Percentiles rank a stretch among this genome's conserved stretches.
Evolutionary conservation across 2,113 vertebrate species (phyloP).

Genomic region (Clupea harengus): DNA sequence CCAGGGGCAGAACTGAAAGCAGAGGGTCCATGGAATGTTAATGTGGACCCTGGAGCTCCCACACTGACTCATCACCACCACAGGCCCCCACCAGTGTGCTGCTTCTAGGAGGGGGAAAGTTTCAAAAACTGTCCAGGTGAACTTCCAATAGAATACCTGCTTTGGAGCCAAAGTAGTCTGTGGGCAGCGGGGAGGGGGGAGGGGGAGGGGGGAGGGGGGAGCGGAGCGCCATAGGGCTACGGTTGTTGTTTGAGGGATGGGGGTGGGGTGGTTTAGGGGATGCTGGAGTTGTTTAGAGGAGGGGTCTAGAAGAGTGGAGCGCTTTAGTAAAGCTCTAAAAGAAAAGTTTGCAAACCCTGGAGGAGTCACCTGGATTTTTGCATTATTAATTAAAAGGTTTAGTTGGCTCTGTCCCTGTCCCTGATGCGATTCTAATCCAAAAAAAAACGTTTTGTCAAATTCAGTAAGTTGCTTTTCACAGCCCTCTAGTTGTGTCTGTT

Average conservation of each 20-base stretch:
- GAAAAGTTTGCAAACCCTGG: too few species aligned
- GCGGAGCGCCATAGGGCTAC: background rate
- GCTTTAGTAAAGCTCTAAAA: too few species aligned
- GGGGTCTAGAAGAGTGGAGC: background rate
- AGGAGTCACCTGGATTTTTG: background rate
- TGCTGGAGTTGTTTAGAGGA: too few species aligned
- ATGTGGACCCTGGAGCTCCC: slow-evolving; percentile 26
- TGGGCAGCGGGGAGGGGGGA: background rate
- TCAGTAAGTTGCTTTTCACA: background rate
- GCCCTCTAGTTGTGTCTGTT: background rate
- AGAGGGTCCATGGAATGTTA: slow-evolving; percentile 63
- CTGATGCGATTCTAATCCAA: background rate
- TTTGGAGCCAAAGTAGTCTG: background rate
- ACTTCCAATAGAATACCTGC: background rate
- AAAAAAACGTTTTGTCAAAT: background rate
- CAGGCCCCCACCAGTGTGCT: background rate
- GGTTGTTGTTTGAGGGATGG: background rate
- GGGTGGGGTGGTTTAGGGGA: too few species aligned
- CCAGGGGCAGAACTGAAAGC: slow-evolving; percentile 55
- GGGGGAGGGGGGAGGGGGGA: background rate
- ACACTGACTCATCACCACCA: slow-evolving; percentile 30
- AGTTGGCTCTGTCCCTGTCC: too few species aligned
- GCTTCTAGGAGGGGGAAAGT: background rate
- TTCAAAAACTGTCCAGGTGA: background rate
- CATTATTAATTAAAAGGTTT: background rate